Evolutionary conservation across 2,888 invertebrate species (phyloP).

Genomic region (Stenoptilia bipunctidactyla): DNA sequence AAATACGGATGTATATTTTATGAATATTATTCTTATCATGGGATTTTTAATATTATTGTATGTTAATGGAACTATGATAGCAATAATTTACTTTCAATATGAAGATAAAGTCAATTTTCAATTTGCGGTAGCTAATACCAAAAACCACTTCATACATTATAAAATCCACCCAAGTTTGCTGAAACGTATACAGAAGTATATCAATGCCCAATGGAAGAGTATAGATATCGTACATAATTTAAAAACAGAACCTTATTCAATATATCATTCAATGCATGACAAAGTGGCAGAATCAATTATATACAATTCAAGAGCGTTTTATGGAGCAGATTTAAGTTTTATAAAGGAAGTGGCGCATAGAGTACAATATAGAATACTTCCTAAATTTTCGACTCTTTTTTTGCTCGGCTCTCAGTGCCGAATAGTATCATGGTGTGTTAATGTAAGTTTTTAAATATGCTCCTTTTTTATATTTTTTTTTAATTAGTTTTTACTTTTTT

Average conservation of each 20-base stretch:
- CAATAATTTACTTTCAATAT: background rate
- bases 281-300: slow-evolving; percentile 41
- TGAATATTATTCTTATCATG: background rate
- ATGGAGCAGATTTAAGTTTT: slow-evolving; percentile 27
- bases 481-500: too few relatives aligned
- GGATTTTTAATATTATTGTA: background rate
- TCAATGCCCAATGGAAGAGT: slow-evolving; percentile 49
- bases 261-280: slow-evolving; percentile 47
- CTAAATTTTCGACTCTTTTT: slow-evolving; percentile 28
- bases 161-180: slow-evolving; percentile 37
- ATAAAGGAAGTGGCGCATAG: slow-evolving; percentile 36
- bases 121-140: slow-evolving; percentile 34
- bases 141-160: slow-evolving; percentile 28
- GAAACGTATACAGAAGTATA: slow-evolving; percentile 34
- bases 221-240: slow-evolving; percentile 36
- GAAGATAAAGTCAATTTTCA: slow-evolving; percentile 27
- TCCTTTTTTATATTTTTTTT: too few relatives aligned
- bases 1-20: too few relatives aligned
- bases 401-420: slow-evolving; percentile 34
- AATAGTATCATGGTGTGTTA: slow-evolving; percentile 37
- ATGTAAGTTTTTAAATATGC: too few relatives aligned
- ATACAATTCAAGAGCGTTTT: slow-evolving; percentile 30
- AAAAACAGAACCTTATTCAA: slow-evolving; percentile 39
- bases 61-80: background rate
- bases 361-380: slow-evolving; percentile 34